phyloP scores from a whole-genome alignment of 2,113 vertebrate genomes.

The Ibidorhyncha struthersii region DNA sequence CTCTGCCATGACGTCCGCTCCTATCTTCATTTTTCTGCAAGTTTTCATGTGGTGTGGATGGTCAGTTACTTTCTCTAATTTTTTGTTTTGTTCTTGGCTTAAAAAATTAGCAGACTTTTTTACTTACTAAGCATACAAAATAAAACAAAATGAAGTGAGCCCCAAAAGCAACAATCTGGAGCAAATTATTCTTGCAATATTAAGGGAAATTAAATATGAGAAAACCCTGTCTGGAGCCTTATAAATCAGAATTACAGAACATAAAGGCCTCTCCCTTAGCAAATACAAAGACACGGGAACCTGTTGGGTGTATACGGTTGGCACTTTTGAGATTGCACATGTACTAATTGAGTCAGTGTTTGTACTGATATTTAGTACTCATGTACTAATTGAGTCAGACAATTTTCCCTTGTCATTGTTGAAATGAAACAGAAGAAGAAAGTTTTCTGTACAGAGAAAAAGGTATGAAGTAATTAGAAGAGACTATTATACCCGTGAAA shows the following conservation, averaged over 20 bases:
- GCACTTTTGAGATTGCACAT: neutral
- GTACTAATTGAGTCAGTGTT: neutral
- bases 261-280: neutral
- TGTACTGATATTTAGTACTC: too few relatives aligned
- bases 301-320: neutral
- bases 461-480: neutral
- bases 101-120: slow-evolving; percentile 48
- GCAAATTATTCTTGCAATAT: slow-evolving; percentile 13
- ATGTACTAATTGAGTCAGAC: neutral
- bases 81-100: slow-evolving; percentile 70
- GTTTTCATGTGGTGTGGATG: slow-evolving; percentile 93
- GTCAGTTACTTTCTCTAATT: slow-evolving; percentile 89
- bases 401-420: neutral
- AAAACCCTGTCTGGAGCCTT: slow-evolving; percentile 5
- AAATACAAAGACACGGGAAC: neutral
- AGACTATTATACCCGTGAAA: neutral
- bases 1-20: slow-evolving; percentile 79
- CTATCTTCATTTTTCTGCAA: slow-evolving; percentile 91
- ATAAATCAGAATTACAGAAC: slow-evolving; percentile 19
- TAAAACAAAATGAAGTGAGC: neutral
- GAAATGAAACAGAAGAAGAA: neutral
- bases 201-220: slow-evolving; percentile 12
- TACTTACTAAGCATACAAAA: slow-evolving; percentile 20
- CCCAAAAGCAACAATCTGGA: slow-evolving; percentile 15
- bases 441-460: neutral